Percentiles rank a stretch among this genome's conserved stretches.
phyloP scores from a whole-genome alignment of 1,140 invertebrate genomes.

The Brachionus angularis region DNA sequence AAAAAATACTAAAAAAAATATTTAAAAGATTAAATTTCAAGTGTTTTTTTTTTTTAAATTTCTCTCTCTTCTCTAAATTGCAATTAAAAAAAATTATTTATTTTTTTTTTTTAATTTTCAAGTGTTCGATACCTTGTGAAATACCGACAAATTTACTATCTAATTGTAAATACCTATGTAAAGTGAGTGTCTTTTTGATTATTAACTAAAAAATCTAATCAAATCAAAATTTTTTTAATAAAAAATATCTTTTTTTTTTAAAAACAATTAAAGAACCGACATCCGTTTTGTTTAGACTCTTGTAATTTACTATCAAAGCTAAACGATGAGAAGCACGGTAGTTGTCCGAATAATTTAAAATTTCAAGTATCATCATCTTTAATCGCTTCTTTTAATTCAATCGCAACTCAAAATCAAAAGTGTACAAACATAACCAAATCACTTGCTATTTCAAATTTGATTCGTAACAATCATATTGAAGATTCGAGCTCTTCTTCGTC shows the following conservation, averaged over 20 bases:
- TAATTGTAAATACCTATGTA: conserved; percentile 12
- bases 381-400: no score
- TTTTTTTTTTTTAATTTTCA: neutral
- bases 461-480: neutral
- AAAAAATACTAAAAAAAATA: no score
- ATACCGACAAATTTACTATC: conserved; percentile 15
- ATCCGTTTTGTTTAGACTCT: neutral
- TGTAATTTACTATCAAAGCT: neutral
- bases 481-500: neutral
- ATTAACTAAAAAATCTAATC: neutral
- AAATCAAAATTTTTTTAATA: no score
- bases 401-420: neutral
- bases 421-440: neutral
- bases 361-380: no score
- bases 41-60: no score
- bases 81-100: no score
- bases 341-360: no score
- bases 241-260: neutral
- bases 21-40: no score
- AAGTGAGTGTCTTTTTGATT: neutral
- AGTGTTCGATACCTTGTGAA: conserved; percentile 16
- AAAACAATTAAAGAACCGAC: neutral
- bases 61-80: no score
- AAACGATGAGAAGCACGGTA: neutral
- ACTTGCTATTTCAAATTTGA: neutral